Conservation (phyloP, 2,113 vertebrate species). For the Ellobius talpinus region DNA sequence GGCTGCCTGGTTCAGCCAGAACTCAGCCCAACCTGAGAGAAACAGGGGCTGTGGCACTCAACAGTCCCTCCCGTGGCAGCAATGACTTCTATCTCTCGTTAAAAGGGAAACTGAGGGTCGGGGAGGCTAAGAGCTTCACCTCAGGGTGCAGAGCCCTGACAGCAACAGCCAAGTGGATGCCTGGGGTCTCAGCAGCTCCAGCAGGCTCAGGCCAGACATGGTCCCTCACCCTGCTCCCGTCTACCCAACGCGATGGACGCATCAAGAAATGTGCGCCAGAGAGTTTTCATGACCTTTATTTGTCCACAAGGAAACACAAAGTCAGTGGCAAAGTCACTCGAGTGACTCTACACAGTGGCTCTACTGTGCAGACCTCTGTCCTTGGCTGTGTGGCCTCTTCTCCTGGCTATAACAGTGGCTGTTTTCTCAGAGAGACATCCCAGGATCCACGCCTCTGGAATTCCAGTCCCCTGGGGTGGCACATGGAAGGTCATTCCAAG, state of each 20-base stretch:
- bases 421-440: background rate
- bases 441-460: background rate
- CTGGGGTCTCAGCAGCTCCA: background rate
- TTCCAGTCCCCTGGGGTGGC: background rate
- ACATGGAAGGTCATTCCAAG: background rate
- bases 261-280: background rate
- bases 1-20: background rate
- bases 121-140: background rate
- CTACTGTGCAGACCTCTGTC: accelerated
- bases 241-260: background rate
- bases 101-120: background rate
- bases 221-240: accelerated
- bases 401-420: background rate
- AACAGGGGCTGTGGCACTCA: background rate
- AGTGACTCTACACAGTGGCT: background rate
- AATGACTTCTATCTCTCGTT: accelerated
- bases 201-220: background rate
- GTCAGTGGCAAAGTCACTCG: background rate
- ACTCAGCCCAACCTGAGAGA: no score
- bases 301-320: conserved; percentile 34
- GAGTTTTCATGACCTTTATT: conserved; percentile 68
- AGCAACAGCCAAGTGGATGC: no score
- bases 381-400: background rate
- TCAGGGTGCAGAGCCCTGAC: no score
- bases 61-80: background rate